Evolutionary conservation across 2,113 vertebrate species (phyloP).

Genomic region (Tenrec ecaudatus): DNA sequence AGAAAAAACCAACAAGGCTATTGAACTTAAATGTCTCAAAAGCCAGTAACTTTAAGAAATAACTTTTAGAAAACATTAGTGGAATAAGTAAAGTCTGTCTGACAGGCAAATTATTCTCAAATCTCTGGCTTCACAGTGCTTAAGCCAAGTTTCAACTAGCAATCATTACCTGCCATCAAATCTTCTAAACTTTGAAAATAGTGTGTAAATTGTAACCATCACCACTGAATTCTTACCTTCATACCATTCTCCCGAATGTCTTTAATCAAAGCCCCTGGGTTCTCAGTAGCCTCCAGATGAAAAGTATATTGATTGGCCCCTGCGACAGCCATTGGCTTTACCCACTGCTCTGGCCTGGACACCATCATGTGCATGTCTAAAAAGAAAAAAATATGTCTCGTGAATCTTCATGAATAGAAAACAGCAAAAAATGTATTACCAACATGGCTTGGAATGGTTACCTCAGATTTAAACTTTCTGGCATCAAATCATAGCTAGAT

Average conservation of each 20-base stretch:
- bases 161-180: neutral
- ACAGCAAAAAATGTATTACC: neutral
- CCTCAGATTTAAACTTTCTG: neutral
- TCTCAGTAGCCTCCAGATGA: slow-evolving; percentile 94
- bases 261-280: slow-evolving; percentile 96
- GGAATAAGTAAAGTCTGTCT: neutral
- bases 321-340: slow-evolving; percentile 96
- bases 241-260: slow-evolving; percentile 96
- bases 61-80: slow-evolving; percentile 21
- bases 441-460: neutral
- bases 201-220: accelerated
- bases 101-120: neutral
- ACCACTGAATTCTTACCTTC: slow-evolving; percentile 90
- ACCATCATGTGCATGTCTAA: slow-evolving; percentile 99
- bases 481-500: neutral
- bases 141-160: neutral
- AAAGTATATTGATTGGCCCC: slow-evolving; percentile 98
- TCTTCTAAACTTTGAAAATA: neutral
- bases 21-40: slow-evolving; percentile 41
- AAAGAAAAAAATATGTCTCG: slow-evolving; percentile 39
- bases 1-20: neutral
- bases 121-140: neutral
- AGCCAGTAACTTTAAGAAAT: slow-evolving; percentile 35
- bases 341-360: slow-evolving; percentile 96
- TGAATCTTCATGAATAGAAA: neutral